These are phyloP conservation scores for Melanchra persicariae DNA, from an alignment of 2,888 invertebrate species.

Conservation along the genomic window DNA sequence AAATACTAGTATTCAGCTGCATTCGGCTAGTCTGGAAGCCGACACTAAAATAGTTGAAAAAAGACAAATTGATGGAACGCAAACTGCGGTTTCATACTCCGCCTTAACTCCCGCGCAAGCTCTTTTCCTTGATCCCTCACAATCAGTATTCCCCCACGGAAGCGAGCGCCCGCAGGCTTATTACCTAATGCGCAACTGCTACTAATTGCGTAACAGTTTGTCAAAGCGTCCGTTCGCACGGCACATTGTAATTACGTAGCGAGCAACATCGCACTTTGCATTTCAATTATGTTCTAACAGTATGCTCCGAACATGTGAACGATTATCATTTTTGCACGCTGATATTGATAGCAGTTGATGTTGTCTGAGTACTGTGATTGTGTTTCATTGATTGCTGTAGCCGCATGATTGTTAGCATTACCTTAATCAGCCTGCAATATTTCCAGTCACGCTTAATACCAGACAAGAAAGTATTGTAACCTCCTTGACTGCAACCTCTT, in stretches of 20 bases:
- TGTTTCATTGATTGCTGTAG: not conserved
- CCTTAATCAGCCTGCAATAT: too few species aligned
- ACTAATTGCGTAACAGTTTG: constrained; percentile 77
- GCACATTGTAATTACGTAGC: constrained; percentile 70
- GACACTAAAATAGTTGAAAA: too few species aligned
- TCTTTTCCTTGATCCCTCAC: not conserved
- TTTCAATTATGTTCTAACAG: constrained; percentile 68
- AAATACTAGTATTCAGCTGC: too few species aligned
- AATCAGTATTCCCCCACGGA: constrained; percentile 47
- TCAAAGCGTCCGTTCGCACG: constrained; percentile 73
- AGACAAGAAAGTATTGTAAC: too few species aligned
- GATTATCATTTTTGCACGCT: constrained; percentile 53
- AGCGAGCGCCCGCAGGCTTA: constrained; percentile 63
- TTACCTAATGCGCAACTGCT: constrained; percentile 73
- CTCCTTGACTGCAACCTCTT: too few species aligned
- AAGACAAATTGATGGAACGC: too few species aligned
- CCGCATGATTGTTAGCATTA: not conserved
- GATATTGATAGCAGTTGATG: constrained; percentile 27
- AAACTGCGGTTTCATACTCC: too few species aligned
- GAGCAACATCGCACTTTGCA: constrained; percentile 70
- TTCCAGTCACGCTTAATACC: too few species aligned
- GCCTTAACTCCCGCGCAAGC: not conserved
- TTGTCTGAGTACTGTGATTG: constrained; percentile 1
- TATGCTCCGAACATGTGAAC: constrained; percentile 28
- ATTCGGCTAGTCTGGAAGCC: too few species aligned